Evolutionary conservation across 2,797 vertebrate species (phyloP), one percentile per base, ranked within the genome.

Genomic region (Lagocephalus sceleratus): DNA sequence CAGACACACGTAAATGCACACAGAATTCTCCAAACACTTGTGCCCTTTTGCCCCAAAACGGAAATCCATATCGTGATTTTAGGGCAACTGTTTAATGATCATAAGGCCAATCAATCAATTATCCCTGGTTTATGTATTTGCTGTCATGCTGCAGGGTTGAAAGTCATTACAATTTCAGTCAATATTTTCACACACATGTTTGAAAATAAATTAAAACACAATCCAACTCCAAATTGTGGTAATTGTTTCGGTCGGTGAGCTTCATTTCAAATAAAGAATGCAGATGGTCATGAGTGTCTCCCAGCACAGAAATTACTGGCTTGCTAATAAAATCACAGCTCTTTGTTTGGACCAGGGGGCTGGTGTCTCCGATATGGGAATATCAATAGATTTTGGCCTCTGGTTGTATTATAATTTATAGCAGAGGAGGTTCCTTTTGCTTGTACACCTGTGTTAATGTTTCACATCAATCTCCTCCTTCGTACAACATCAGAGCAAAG

Each of bases 391-490:
- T 19, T 20, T 32, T 65, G 35, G 60, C 74, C 71, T 54, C 48
- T 76, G 55, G 66, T 68, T 70, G 49, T 49, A 35, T 25, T 15
- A 47, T 60, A 47, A 71, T 71, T 68, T 70, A 68, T 55, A 29
- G 53, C 14, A 7, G 19, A 29, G 43, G 43, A 60, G 51, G 70
- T 63, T 57, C 54, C 50, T 71, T 42, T 46, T 73, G 72, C 57
- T 59, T 2, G 17, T 59, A 67, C 64, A 66, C 62, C 61, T 69
- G 57, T 66, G 60, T 53, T 71, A 73, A 74, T 78, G 70, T 51
- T 51, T 45, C 51, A 71, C 71, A 79, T 76, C 57, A 79, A 69
- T 83, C 69, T 67, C 41, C 38, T 54, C 16, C 60, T 59, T 50
- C 2, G 2, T 40, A 60, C 49, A 57, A 29, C 35, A 58, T 47